Evolutionary conservation across 1,140 invertebrate species (phyloP), one percentile per base, ranked within the genome.

Genomic region (Chymomyza costata): DNA sequence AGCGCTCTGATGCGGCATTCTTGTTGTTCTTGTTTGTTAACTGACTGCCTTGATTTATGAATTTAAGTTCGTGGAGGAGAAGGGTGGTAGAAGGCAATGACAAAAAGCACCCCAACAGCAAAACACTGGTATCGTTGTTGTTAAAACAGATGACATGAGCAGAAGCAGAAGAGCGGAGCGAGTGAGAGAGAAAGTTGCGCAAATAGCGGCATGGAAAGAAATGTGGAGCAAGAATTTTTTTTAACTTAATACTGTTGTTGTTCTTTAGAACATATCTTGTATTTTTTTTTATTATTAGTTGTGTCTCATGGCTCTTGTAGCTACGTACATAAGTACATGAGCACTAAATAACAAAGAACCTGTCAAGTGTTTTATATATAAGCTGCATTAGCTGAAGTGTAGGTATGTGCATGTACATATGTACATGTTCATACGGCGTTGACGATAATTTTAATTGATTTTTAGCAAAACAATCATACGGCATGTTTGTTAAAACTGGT

Each of bases 371-470:
- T 63, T 32, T 39, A 41, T 53, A 47, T 45, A 6, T 39, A 7
- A 19, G 13, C 25, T 21, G 35, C 13, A 47, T 15, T 17, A 16
- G 44, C 28, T 46, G 14, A 18, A 41, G 8, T 7, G 18, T 15
- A 35, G 17, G 18, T 21, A 50, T 16, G 13, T 17, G 19, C 18
- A 44, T 32, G 18, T 38, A 31, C 2, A 41, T 8, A n/a, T 41
- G 11, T 40, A 17, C n/a, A 32, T 40, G 28, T 45, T 3, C 16
- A 17, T 40, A n/a, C n/a, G n/a, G n/a, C n/a, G n/a, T n/a, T n/a
- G n/a, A n/a, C n/a, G n/a, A n/a, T n/a, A n/a, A n/a, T n/a, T n/a
- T 30, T 49, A 41, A 68, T 80, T 80, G 64, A 80, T 80, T 73
- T 80, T 73, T 61, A 48, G 8, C 13, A 8, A 34, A 3, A 34